Conservation (phyloP, 2,888 invertebrate species). For the Dichetophora obliterata region DNA sequence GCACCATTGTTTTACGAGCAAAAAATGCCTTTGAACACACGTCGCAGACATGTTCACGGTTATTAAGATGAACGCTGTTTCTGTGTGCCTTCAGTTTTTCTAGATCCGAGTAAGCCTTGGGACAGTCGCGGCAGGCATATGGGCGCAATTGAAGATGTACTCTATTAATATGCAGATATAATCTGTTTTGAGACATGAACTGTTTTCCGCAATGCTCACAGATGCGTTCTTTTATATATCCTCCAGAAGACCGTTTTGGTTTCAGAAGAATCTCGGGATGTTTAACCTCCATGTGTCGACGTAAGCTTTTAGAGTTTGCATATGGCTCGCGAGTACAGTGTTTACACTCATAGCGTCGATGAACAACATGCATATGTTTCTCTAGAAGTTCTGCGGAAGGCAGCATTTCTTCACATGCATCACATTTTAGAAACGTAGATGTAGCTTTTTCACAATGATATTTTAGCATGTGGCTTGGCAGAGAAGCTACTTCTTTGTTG, state of each 20-base stretch:
- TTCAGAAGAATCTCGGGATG: background rate
- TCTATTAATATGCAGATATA: background rate
- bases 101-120: background rate
- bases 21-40: conserved; percentile 23
- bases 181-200: background rate
- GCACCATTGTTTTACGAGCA: conserved; percentile 18
- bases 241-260: no score
- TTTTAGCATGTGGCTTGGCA: background rate
- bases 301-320: background rate
- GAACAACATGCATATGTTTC: background rate
- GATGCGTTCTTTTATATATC: conserved; percentile 6
- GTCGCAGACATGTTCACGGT: conserved; percentile 12
- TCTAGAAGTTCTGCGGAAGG: background rate
- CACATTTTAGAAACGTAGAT: background rate
- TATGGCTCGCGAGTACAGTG: background rate
- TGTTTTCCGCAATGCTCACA: conserved; percentile 19
- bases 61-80: conserved; percentile 8
- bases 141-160: conserved; percentile 24
- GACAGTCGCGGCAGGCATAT: background rate
- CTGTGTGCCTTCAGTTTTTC: conserved; percentile 11
- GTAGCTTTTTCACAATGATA: background rate
- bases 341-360: background rate
- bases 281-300: background rate
- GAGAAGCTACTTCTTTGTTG: background rate
- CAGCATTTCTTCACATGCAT: background rate